Conservation (phyloP, 1,140 invertebrate species). For the Cepaea nemoralis region DNA sequence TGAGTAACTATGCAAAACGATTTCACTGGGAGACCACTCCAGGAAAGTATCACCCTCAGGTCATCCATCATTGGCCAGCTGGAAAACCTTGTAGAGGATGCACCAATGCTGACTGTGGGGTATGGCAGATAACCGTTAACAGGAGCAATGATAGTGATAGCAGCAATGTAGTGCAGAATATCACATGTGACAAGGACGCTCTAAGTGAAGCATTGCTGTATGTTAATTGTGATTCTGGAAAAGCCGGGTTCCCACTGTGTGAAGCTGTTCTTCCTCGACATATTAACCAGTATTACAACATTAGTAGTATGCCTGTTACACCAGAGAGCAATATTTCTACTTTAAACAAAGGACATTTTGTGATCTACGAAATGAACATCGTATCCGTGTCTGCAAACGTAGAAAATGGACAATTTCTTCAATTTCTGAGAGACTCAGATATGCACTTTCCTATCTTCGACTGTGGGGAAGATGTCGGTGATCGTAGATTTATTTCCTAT, state of each 20-base stretch:
- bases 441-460: not conserved
- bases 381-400: not conserved
- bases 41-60: not conserved
- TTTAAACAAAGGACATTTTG: not conserved
- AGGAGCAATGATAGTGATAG: not conserved
- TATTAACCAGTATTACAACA: not conserved
- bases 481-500: not conserved
- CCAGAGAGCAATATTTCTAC: not conserved
- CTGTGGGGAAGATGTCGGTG: not conserved
- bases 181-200: not conserved
- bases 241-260: not conserved
- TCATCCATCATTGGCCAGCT: not conserved
- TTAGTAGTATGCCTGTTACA: not conserved
- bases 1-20: not conserved
- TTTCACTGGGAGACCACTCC: not conserved
- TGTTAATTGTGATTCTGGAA: too few relatives aligned
- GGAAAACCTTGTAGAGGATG: not conserved
- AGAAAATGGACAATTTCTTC: not conserved
- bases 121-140: not conserved
- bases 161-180: not conserved
- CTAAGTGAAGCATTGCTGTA: not conserved
- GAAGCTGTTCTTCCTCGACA: not conserved
- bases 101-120: not conserved
- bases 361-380: not conserved
- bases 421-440: not conserved